A percentile compares a stretch with the other conserved stretches of the same genome.
These are phyloP conservation scores for Melanaphis sacchari DNA, from an alignment of 1,140 invertebrate species.

Conservation along the genomic window DNA sequence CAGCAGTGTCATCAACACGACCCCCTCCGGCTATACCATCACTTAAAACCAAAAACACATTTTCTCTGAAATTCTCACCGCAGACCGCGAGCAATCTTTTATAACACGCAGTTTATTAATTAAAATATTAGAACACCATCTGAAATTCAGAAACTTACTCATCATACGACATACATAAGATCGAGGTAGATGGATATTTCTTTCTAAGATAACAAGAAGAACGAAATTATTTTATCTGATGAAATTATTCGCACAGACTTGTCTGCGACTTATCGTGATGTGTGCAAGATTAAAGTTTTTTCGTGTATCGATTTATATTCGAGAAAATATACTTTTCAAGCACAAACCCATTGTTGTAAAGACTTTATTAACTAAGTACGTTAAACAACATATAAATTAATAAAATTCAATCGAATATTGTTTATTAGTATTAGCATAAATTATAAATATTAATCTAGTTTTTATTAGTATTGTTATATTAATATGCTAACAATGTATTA, in stretches of 20 bases:
- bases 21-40: neutral
- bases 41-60: neutral
- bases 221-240: neutral
- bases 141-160: neutral
- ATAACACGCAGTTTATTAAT: neutral
- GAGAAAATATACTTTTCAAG: neutral
- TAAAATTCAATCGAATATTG: too few species aligned
- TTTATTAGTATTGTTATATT: too few species aligned
- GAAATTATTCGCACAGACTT: neutral
- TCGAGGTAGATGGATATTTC: neutral
- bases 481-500: too few species aligned
- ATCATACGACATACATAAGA: neutral
- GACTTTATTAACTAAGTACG: too few species aligned
- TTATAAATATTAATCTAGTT: too few species aligned
- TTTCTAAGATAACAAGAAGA: neutral
- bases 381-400: neutral
- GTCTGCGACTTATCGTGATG: neutral
- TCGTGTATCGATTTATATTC: neutral
- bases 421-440: too few species aligned
- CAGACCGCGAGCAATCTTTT: neutral
- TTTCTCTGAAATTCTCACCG: neutral
- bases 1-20: neutral
- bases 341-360: neutral
- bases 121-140: neutral
- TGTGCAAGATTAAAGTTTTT: neutral